Evolutionary conservation across 2,797 vertebrate species (phyloP).

Genomic region (Amphiprion clarkii): DNA sequence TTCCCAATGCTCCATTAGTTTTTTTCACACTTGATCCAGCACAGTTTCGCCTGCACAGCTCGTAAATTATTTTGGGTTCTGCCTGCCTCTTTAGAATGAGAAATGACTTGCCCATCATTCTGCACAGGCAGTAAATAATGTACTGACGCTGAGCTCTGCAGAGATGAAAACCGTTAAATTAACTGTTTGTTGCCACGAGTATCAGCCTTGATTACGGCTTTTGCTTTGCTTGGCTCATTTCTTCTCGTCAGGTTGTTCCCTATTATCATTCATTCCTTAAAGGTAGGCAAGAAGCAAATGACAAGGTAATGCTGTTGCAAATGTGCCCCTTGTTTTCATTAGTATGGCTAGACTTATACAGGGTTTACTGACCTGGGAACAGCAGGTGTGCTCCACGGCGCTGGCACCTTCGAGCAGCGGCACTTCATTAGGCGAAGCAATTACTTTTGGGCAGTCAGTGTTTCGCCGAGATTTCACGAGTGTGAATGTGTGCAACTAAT

Average conservation of each 20-base stretch:
- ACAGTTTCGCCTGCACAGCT: constrained; percentile 12
- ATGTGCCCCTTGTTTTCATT: constrained; percentile 61
- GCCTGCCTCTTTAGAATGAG: constrained; percentile 25
- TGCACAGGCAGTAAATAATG: constrained; percentile 41
- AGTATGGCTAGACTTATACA: constrained; percentile 49
- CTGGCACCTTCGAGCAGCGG: constrained; percentile 67
- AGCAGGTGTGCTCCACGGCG: constrained; percentile 54
- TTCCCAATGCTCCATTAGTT: constrained; percentile 12
- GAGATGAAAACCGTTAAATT: constrained; percentile 37
- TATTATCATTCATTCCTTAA: constrained; percentile 58
- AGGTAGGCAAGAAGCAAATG: constrained; percentile 57
- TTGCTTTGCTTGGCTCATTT: constrained; percentile 34
- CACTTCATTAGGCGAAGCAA: constrained; percentile 80
- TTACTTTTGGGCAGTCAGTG: constrained; percentile 77
- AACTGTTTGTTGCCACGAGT: constrained; percentile 37
- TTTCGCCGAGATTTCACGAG: constrained; percentile 65
- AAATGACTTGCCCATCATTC: constrained; percentile 38
- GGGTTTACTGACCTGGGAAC: constrained; percentile 74
- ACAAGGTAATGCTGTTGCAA: constrained; percentile 39
- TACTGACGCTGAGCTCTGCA: constrained; percentile 14
- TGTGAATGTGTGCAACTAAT: constrained; percentile 62
- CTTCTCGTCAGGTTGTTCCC: constrained; percentile 32
- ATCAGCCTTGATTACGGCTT: constrained; percentile 25
- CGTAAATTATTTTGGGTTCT: constrained; percentile 28
- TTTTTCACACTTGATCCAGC: constrained; percentile 14